phyloP scores from a whole-genome alignment of 1,140 invertebrate species.

The Subanguina moxae region DNA sequence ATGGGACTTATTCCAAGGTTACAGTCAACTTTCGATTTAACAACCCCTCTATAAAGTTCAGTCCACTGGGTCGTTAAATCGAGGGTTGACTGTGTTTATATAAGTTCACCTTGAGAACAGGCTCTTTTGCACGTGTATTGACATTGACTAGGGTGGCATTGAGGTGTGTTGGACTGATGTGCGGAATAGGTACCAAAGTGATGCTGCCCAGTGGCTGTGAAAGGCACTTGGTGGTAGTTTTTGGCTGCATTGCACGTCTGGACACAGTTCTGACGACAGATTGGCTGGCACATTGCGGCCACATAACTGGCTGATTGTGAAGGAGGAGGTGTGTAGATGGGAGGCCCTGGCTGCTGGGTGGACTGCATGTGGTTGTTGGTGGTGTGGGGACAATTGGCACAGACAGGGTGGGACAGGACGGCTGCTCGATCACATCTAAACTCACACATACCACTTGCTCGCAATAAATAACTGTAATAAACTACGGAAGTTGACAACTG shows the following conservation, averaged over 20 bases:
- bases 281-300: neutral
- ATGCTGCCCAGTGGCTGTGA: neutral
- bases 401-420: neutral
- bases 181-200: neutral
- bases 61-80: too few relatives aligned
- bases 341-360: neutral
- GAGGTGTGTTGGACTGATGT: neutral
- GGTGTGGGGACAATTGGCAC: neutral
- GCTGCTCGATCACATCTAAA: slow-evolving; percentile 3
- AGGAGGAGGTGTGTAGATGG: neutral
- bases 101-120: neutral
- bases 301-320: neutral
- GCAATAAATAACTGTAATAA: too few relatives aligned
- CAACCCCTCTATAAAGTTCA: too few relatives aligned
- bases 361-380: neutral
- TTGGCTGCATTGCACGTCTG: neutral
- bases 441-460: neutral
- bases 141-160: neutral
- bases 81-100: neutral
- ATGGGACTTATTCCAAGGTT: neutral
- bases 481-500: too few relatives aligned
- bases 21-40: neutral
- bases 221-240: neutral
- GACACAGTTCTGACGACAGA: neutral
- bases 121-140: neutral